phyloP scores from a whole-genome alignment of 2,888 invertebrate genomes.

The Drosophila buzzatii region DNA sequence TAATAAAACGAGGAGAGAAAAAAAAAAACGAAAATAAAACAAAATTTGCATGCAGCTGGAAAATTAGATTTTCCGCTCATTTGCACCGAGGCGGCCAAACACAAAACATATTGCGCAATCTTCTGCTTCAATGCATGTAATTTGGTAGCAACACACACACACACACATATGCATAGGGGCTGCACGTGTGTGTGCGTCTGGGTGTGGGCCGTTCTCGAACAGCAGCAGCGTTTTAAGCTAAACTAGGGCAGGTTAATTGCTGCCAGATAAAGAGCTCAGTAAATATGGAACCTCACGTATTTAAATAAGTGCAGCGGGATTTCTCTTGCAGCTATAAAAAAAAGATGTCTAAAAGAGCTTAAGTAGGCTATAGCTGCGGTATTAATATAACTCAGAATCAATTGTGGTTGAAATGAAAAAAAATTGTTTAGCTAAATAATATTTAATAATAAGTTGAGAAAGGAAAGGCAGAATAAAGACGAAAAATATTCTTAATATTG shows the following conservation, averaged over 20 bases:
- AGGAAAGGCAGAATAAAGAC: background rate
- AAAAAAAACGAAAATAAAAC: slow-evolving; percentile 15
- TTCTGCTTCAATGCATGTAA: slow-evolving; percentile 71
- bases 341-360: background rate
- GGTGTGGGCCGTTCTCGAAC: slow-evolving; percentile 43
- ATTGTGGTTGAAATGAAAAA: background rate
- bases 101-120: slow-evolving; percentile 75
- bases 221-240: slow-evolving; percentile 25
- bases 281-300: slow-evolving; percentile 32
- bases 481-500: background rate
- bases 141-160: slow-evolving; percentile 21
- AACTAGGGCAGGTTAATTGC: slow-evolving; percentile 53
- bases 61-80: slow-evolving; percentile 78
- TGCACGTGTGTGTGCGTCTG: slow-evolving; percentile 15
- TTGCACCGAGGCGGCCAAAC: slow-evolving; percentile 59
- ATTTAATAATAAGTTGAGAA: background rate
- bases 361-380: background rate
- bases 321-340: background rate
- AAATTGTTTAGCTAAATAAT: background rate
- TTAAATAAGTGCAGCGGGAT: slow-evolving; percentile 5
- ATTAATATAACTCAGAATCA: background rate
- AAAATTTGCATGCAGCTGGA: slow-evolving; percentile 65
- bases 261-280: slow-evolving; percentile 31
- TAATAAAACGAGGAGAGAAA: slow-evolving; percentile 4
- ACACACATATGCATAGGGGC: background rate